phyloP scores from a whole-genome alignment of 2,797 vertebrate species.

The Tangara arthus region DNA sequence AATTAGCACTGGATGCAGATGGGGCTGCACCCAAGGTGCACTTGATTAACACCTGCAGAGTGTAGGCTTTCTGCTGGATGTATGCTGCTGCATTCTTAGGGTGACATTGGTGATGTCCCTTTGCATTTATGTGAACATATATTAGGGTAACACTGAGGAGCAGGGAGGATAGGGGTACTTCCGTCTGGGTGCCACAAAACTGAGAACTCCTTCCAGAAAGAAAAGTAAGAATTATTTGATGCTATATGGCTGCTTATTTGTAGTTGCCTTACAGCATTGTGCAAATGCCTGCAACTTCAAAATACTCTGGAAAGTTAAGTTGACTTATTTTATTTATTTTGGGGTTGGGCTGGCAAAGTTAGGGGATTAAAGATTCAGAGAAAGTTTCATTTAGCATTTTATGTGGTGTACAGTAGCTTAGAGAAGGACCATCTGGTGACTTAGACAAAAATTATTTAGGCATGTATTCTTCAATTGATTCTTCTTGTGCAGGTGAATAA shows the following conservation, averaged over 20 bases:
- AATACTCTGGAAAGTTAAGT: background rate
- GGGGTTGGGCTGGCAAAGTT: accelerated
- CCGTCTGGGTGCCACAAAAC: accelerated
- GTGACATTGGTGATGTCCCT: background rate
- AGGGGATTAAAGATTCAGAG: background rate
- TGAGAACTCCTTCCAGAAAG: background rate
- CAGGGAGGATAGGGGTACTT: background rate
- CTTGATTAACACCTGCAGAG: background rate
- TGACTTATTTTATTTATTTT: background rate
- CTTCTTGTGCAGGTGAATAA: background rate
- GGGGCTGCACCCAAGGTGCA: background rate
- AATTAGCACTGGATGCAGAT: background rate
- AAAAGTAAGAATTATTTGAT: background rate
- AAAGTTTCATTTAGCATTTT: background rate
- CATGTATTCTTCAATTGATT: background rate
- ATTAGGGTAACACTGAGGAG: background rate
- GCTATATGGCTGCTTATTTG: background rate
- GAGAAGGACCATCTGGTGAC: background rate
- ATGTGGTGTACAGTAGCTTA: background rate
- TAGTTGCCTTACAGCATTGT: background rate
- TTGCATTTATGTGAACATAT: background rate
- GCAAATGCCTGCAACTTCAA: background rate
- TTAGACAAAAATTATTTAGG: background rate
- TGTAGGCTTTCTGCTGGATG: background rate
- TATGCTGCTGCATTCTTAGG: background rate